A percentile compares a stretch with the other conserved stretches of the same genome.
phyloP scores from a whole-genome alignment of 2,113 vertebrate genomes.

The Corydoras sp. region DNA sequence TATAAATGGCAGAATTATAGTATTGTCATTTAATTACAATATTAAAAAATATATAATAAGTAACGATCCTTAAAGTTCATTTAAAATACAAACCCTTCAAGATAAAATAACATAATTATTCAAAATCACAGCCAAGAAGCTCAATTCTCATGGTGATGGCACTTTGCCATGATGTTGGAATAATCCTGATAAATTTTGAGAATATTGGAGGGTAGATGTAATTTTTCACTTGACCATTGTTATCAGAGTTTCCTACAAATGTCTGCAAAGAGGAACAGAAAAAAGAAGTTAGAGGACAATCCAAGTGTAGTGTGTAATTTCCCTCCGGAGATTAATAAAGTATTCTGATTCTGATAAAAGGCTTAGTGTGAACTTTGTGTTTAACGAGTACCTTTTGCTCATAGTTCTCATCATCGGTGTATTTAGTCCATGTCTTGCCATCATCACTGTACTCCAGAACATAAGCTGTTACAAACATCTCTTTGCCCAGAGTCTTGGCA shows the following conservation, averaged over 20 bases:
- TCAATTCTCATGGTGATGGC: conserved; percentile 85
- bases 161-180: conserved; percentile 77
- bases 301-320: not conserved
- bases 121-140: conserved; percentile 84
- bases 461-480: conserved; percentile 79
- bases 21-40: too few species aligned
- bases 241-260: conserved; percentile 78
- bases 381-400: conserved; percentile 66
- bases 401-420: conserved; percentile 62
- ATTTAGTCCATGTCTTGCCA: conserved; percentile 74
- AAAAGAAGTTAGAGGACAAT: not conserved
- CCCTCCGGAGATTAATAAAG: too few species aligned
- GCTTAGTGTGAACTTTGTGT: not conserved
- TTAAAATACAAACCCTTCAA: not conserved
- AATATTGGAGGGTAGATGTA: conserved; percentile 86
- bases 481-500: conserved; percentile 65
- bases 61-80: too few species aligned
- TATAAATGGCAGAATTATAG: too few species aligned
- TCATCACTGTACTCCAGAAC: conserved; percentile 73
- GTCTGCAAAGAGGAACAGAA: conserved; percentile 64
- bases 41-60: too few species aligned
- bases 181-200: conserved; percentile 80
- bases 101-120: conserved; percentile 47
- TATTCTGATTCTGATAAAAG: too few species aligned
- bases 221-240: conserved; percentile 69